Conservation (phyloP, 2,888 invertebrate genomes). For the Balanococcus diminutus region DNA sequence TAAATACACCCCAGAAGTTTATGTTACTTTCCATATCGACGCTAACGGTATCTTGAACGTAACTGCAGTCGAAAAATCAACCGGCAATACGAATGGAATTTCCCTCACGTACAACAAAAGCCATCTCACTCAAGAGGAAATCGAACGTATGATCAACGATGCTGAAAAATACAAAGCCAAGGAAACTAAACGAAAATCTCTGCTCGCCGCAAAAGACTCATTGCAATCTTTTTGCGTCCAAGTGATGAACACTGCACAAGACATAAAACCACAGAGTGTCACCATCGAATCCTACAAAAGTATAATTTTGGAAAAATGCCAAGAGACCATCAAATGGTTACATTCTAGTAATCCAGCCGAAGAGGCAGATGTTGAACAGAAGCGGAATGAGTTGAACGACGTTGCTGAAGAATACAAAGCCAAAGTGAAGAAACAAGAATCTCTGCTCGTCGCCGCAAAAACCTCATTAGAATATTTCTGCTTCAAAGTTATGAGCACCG, state of each 20-base stretch:
- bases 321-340: too few relatives aligned
- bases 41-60: constrained; percentile 91
- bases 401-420: too few relatives aligned
- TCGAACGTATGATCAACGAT: neutral
- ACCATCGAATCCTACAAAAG: constrained; percentile 69
- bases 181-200: neutral
- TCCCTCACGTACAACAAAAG: neutral
- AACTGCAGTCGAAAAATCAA: constrained; percentile 60
- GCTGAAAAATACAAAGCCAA: neutral
- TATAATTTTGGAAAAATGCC: constrained; percentile 81
- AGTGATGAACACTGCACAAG: neutral
- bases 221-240: neutral
- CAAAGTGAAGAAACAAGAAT: too few relatives aligned
- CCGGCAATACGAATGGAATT: neutral
- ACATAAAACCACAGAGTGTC: too few relatives aligned
- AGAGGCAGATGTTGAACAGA: too few relatives aligned
- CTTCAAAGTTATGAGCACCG: too few relatives aligned
- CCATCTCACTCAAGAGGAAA: neutral
- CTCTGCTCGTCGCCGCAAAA: too few relatives aligned
- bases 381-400: too few relatives aligned
- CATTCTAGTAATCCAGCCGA: too few relatives aligned
- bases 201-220: neutral
- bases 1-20: constrained; percentile 73
- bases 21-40: constrained; percentile 61
- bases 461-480: too few relatives aligned